Evolutionary conservation across 2,888 invertebrate genomes (phyloP), one percentile per base, ranked within the genome.

Genomic region (Eurytoma adleriae): DNA sequence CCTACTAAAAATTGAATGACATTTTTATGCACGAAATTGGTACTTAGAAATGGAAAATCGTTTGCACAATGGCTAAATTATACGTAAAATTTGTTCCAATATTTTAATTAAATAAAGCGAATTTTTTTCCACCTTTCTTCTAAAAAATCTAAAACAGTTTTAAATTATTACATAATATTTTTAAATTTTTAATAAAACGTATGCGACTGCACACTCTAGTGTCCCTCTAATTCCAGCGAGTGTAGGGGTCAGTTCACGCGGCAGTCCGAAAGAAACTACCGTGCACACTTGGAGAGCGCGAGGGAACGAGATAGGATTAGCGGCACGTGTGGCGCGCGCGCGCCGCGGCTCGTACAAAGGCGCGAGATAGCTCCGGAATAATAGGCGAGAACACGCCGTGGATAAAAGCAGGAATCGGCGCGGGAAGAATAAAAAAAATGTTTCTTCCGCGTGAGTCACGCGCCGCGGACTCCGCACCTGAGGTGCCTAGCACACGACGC

Each of bases 391-490:
- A 30, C 14, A 52, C 30, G n/a, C 62, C 18, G 57, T 50, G 50
- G 52, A 71, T 66, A 64, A 62, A 14, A 14, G 18, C 64, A 16
- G 50, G n/a, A 54, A 13, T 64, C 40, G 24, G 24, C 24, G 18
- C 12, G 30, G 40, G 59, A 64, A 4, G 40, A 62, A 7, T 30
- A 62, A 62, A 30, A 40, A 64, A n/a, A 3, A 18, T 18, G 40
- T 40, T 40, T 3, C 40, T 40, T 14, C 12, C 40, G 56, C 27
- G 24, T 71, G 76, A 61, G 68, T 72, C 68, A 73, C 69, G 13
- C 57, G 64, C n/a, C 76, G 62, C 48, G 71, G 62, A 70, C 62
- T 66, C 70, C 75, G 67, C 79, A 80, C 75, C 61, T 68, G 72
- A 62, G 61, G 27, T 30, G 3, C 18, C 27, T 10, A 18, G 69